Conservation (phyloP, 2,888 invertebrate genomes). For the Stenodera caucasica region DNA sequence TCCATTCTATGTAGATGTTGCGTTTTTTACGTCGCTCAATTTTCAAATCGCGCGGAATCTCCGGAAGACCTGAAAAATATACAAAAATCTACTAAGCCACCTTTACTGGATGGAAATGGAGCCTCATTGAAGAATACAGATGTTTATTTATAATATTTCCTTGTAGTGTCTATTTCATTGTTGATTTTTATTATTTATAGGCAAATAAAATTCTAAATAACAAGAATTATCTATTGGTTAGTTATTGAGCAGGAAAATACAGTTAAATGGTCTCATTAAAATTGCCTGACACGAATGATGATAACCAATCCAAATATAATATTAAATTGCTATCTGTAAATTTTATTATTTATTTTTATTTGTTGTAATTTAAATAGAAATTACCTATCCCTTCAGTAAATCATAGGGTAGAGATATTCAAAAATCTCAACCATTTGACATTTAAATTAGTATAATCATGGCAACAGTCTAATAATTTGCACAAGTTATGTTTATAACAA, state of each 20-base stretch:
- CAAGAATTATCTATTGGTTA: not conserved
- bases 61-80: constrained; percentile 63
- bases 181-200: too few relatives aligned
- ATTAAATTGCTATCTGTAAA: too few relatives aligned
- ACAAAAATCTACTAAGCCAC: not conserved
- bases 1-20: constrained; percentile 55
- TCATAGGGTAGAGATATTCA: not conserved
- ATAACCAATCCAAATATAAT: too few relatives aligned
- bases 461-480: too few relatives aligned
- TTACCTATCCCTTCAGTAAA: too few relatives aligned
- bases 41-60: constrained; percentile 64
- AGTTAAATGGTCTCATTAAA: not conserved
- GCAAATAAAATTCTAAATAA: too few relatives aligned
- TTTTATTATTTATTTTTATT: too few relatives aligned
- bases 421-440: not conserved
- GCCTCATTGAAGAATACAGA: constrained; percentile 23
- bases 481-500: too few relatives aligned
- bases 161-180: too few relatives aligned
- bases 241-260: not conserved
- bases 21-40: constrained; percentile 61
- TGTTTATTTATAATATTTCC: too few relatives aligned
- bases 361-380: too few relatives aligned
- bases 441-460: too few relatives aligned
- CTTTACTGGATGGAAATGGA: constrained; percentile 9
- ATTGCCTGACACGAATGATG: not conserved